Evolutionary conservation across 2,113 vertebrate species (phyloP), one percentile per base, ranked within the genome.

Genomic region (Pholis gunnellus): DNA sequence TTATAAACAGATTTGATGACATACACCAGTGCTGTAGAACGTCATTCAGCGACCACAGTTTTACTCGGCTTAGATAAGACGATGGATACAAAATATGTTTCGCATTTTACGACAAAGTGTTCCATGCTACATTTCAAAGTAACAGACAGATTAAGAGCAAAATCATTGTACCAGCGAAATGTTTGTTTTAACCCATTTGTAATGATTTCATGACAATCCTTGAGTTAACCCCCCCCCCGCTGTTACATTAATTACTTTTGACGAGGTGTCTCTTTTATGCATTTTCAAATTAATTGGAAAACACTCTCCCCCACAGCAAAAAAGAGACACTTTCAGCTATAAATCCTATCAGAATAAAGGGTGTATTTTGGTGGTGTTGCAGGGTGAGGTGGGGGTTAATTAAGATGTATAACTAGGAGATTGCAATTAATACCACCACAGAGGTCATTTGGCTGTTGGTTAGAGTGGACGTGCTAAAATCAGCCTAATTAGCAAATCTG

Each of bases 391-490:
- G 25, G 78, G 80, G 69, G 91, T 89, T 93, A 87, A 94, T 93
- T 93, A 94, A 93, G 93, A 92, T 83, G 59, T 88, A 87, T 84
- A 88, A 88, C 78, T 64, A 84, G 88, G 83, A 87, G 78, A 85
- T 86, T 69, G 78, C 77, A 88, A 92, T 91, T 89, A 93, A 93
- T 86, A 88, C 81, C 64, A 77, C 70, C 2, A 14, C 84, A 76
- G 74, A 88, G 86, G 87, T 91, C 79, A 85, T 93, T 91, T 86
- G 85, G 87, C 90, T 78, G 89, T 85, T 86, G 81, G 89, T 78
- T 88, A 68, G 72, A 86, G 78, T 27, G 50, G 94, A 93, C 76
- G 80, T 78, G 78, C 72, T 87, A 76, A 90, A 89, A 81, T 87
- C 87, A 61, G 80, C 70, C 83, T 90, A 91, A 93, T 94, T 90